Evolutionary conservation across 2,113 vertebrate genomes (phyloP), one percentile per base, ranked within the genome.

Genomic region (Hyaena hyaena): DNA sequence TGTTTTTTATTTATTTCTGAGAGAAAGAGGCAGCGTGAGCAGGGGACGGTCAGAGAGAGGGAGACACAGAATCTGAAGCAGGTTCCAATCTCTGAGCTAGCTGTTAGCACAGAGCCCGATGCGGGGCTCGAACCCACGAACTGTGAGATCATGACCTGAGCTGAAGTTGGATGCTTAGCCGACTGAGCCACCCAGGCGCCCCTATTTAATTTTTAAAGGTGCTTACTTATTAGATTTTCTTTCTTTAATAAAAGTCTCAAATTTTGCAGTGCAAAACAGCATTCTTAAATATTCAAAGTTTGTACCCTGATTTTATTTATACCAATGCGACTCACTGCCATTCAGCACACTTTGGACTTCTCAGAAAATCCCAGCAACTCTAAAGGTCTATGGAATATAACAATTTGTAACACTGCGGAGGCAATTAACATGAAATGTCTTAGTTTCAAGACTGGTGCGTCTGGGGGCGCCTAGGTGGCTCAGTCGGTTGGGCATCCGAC

Each of bases 201-300:
- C 39, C 39, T 39, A 39, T 39, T 39, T 39, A 39, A 39, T 39
- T 97, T 83, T 91, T 61, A 80, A 97, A 94, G 43, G 28, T 94
- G 28, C 17, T 90, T 68, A 79, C 39, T 88, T 88, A 73, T 19
- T 96, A 80, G 23, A 68, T n/a, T 86, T 74, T 95, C 91, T 92
- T 92, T 85, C 74, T 86, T 90, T 84, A 90, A 97, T 84, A 90
- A 97, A 88, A 7, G 58, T 53, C 14, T 94, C 45, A 88, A 94
- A n/a, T 53, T 92, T 97, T 77, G 84, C 63, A 73, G 84, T 19
- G 92, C 33, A 87, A 92, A 79, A 95, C 2, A 95, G 10, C 24
- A 65, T 81, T 88, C 74, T 93, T 80, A 97, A 71, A 71, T 33
- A 88, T n/a, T 74, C 74, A 55, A 88, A 39, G 31, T 65, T 43